These are phyloP conservation scores for Ammodytes marinus DNA, from an alignment of 2,113 vertebrate genomes.

Conservation along the genomic window DNA sequence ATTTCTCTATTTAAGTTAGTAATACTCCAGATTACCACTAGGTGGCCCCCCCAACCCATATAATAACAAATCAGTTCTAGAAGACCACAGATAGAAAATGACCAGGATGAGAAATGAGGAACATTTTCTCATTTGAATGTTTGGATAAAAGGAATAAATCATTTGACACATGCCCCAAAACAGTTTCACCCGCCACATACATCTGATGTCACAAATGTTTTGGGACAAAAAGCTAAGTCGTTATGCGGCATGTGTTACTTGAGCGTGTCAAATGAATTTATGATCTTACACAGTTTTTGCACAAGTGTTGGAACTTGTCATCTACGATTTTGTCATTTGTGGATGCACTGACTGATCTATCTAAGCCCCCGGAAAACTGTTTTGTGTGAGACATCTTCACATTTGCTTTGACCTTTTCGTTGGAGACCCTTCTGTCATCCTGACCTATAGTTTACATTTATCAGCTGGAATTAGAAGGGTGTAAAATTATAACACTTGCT, in stretches of 20 bases:
- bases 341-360: neutral
- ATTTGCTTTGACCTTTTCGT: conserved; percentile 15
- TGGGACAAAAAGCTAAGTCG: neutral
- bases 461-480: neutral
- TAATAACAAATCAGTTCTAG: conserved; percentile 22
- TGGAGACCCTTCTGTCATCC: neutral
- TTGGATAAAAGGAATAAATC: conserved; percentile 12
- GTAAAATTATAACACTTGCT: neutral
- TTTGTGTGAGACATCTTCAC: neutral
- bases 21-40: conserved; percentile 66
- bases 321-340: neutral
- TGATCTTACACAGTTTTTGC: neutral
- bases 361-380: neutral
- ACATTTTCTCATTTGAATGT: neutral
- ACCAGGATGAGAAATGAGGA: conserved; percentile 9
- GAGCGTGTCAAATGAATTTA: conserved; percentile 3
- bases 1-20: conserved; percentile 13
- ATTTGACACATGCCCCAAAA: conserved; percentile 8
- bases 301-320: conserved; percentile 2
- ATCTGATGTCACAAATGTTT: neutral
- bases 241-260: neutral
- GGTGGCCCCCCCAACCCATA: conserved; percentile 64
- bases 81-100: conserved; percentile 1
- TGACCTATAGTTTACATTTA: neutral
- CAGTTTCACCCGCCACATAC: neutral